Conservation (phyloP, 2,113 vertebrate species). For the Embiotoca jacksoni region DNA sequence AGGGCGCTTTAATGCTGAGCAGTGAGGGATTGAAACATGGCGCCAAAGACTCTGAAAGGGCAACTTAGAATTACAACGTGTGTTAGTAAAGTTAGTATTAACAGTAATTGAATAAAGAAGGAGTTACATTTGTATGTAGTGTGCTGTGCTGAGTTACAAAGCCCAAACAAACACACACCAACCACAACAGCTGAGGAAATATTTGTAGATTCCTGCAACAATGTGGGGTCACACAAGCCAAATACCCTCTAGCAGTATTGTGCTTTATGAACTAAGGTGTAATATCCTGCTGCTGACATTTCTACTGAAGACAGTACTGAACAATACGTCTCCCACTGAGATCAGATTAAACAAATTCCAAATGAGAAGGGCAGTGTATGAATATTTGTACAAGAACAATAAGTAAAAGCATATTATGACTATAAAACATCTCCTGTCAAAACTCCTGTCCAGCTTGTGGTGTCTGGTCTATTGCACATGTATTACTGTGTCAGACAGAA, state of each 20-base stretch:
- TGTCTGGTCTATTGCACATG: neutral
- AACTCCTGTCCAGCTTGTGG: neutral
- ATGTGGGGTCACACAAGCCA: conserved; percentile 9
- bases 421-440: neutral
- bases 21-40: conserved; percentile 4
- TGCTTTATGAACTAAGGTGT: too few relatives aligned
- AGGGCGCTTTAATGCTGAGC: conserved; percentile 30
- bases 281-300: too few relatives aligned
- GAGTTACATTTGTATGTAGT: neutral
- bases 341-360: neutral
- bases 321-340: conserved; percentile 19
- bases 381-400: neutral
- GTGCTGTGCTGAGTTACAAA: neutral
- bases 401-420: conserved; percentile 7
- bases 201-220: neutral
- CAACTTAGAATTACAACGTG: neutral
- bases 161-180: neutral
- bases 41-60: conserved; percentile 3
- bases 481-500: conserved; percentile 19
- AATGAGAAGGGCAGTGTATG: neutral
- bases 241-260: conserved; percentile 21
- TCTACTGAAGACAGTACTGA: conserved; percentile 24
- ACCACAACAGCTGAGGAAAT: neutral
- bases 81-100: conserved; percentile 6
- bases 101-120: neutral